A percentile compares a stretch with the other conserved stretches of the same genome.
phyloP scores from a whole-genome alignment of 2,888 invertebrate genomes.

The Epirrhoe tristata region DNA sequence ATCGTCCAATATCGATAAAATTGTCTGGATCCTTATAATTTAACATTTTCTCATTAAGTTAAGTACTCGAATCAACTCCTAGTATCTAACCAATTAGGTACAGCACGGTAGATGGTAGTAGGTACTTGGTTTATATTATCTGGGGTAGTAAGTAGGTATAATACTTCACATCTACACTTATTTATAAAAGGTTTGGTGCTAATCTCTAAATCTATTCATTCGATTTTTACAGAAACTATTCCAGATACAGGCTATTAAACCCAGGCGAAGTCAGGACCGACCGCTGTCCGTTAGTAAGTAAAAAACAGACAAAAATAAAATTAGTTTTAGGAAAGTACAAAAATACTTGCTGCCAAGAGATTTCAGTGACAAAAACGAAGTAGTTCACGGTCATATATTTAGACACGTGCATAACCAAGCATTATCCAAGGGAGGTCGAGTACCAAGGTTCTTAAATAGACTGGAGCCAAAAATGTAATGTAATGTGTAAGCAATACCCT shows the following conservation, averaged over 20 bases:
- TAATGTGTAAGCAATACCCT: background rate
- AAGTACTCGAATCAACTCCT: too few species aligned
- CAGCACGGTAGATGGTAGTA: too few species aligned
- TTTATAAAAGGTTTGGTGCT: too few species aligned
- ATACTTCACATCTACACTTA: too few species aligned
- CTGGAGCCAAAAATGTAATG: slow-evolving; percentile 24
- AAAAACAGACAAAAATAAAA: background rate
- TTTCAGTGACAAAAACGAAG: slow-evolving; percentile 7
- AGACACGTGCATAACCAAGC: slow-evolving; percentile 4
- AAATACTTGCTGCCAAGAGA: background rate
- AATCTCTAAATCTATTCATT: too few species aligned
- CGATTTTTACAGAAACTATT: too few species aligned
- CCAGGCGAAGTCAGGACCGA: too few species aligned
- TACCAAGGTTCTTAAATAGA: slow-evolving; percentile 17
- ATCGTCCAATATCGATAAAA: background rate
- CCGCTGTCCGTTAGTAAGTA: too few species aligned
- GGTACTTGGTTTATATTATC: too few species aligned
- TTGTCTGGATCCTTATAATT: background rate
- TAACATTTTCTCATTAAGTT: background rate
- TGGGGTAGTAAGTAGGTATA: too few species aligned
- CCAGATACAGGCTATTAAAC: too few species aligned
- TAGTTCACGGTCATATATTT: slow-evolving; percentile 18
- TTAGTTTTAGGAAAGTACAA: background rate
- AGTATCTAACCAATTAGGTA: too few species aligned
- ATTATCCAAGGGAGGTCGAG: slow-evolving; percentile 10